Base-by-base conservation (phyloP, 2,797 vertebrate genomes). In the Molossus molossus region DNA sequence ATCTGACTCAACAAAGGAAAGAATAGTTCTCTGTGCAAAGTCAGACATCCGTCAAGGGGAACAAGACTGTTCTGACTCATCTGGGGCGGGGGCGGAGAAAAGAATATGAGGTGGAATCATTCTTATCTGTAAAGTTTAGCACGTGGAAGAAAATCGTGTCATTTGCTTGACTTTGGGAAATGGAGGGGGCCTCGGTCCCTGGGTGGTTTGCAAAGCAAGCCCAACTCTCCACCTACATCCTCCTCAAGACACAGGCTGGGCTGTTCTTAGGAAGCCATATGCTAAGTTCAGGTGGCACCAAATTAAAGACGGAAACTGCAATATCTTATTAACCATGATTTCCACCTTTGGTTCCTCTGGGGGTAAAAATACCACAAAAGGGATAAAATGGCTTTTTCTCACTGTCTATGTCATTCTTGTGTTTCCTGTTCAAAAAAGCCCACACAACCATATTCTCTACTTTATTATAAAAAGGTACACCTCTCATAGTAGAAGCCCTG, bases 401-500 rank as follows among this genome's bases (percentile, higher is more conserved):
- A 29, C 17, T 60, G 23, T 85, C 11, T 40, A 67, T 75, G 58
- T 58, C 92, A 70, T 75, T 96, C 90, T 93, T 86, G 13, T 33
- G 20, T 76, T 86, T 95, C 64, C 29, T 86, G 23, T 94, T 91
- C 37, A 50, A 75, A 80, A 73, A 75, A 83, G 50, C 70, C 65
- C 90, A 94, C 17, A 48, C 23, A 14, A 88, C 64, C 58, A 67
- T 15, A 58, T 82, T 60, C 20, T 82, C 72, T n/a, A 45, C 45
- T 60, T 92, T 75, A 93, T 86, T 92, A 77, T 83, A 90, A 96
- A 92, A 95, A 91, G n/a, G 37, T 87, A 60, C 82, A 53, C 12
- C 76, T 93, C 50, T 87, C 62, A 27, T 45, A 81, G 67, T 72
- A 69, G 90, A 94, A 84, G 45, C 25, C 53, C 60, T 40, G 64